A percentile compares a stretch with the other conserved stretches of the same genome.
phyloP scores from a whole-genome alignment of 2,113 vertebrate species.

The Anolis sagrei region DNA sequence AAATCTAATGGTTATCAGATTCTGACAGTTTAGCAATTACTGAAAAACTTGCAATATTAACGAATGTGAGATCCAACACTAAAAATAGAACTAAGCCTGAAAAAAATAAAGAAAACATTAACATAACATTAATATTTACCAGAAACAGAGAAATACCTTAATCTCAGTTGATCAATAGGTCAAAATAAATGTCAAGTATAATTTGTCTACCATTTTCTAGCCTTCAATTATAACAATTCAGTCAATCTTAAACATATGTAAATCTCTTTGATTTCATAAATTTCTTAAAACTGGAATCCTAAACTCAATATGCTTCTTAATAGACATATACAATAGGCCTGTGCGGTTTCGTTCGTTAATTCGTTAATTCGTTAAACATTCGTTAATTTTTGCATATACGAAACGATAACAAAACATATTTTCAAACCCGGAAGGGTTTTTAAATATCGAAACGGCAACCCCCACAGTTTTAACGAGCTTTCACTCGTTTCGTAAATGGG shows the following conservation, averaged over 20 bases:
- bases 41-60: background rate
- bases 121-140: background rate
- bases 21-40: background rate
- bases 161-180: background rate
- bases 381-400: too few relatives aligned
- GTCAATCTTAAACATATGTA: background rate
- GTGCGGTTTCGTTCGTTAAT: too few relatives aligned
- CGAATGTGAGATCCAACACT: background rate
- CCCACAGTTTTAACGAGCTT: too few relatives aligned
- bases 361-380: too few relatives aligned
- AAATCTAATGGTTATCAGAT: background rate
- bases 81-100: background rate
- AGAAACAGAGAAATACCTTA: background rate
- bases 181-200: background rate
- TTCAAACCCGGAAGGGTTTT: too few relatives aligned
- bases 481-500: too few relatives aligned
- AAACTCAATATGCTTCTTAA: background rate
- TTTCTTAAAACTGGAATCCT: background rate
- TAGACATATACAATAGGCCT: too few relatives aligned
- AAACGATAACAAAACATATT: too few relatives aligned
- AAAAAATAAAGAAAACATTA: background rate
- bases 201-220: background rate
- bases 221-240: background rate
- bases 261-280: background rate
- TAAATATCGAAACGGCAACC: too few relatives aligned